These are phyloP conservation scores for Scaptomyza pallida DNA, from an alignment of 1,140 invertebrate species.

Conservation along the genomic window DNA sequence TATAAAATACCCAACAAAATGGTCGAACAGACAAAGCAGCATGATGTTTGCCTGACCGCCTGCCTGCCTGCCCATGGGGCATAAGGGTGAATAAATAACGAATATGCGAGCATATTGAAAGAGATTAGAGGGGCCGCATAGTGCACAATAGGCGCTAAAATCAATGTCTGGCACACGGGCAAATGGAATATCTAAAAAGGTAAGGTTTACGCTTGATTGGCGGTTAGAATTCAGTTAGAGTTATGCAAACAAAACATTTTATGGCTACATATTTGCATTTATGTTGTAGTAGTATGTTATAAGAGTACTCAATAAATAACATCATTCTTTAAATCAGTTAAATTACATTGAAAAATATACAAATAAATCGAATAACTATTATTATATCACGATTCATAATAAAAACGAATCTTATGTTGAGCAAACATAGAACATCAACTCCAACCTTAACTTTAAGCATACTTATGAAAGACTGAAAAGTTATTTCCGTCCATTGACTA, in stretches of 20 bases:
- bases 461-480: too few species aligned
- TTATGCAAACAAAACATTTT: constrained; percentile 1
- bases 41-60: too few species aligned
- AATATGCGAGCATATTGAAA: constrained; percentile 26
- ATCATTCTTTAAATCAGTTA: too few species aligned
- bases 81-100: constrained; percentile 39
- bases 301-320: too few species aligned
- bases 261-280: constrained; percentile 1
- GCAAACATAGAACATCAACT: too few species aligned
- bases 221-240: background rate
- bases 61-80: too few species aligned
- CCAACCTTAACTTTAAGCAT: too few species aligned
- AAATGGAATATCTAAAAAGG: background rate
- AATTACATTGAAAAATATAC: too few species aligned
- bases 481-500: too few species aligned
- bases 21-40: constrained; percentile 38
- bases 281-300: background rate
- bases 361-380: too few species aligned
- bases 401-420: too few species aligned
- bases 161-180: background rate
- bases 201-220: background rate
- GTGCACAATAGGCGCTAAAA: constrained; percentile 26
- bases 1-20: constrained; percentile 50
- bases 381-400: too few species aligned
- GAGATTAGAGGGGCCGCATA: constrained; percentile 25